phyloP scores from a whole-genome alignment of 2,888 invertebrate genomes.

The Leucophenga maculata region DNA sequence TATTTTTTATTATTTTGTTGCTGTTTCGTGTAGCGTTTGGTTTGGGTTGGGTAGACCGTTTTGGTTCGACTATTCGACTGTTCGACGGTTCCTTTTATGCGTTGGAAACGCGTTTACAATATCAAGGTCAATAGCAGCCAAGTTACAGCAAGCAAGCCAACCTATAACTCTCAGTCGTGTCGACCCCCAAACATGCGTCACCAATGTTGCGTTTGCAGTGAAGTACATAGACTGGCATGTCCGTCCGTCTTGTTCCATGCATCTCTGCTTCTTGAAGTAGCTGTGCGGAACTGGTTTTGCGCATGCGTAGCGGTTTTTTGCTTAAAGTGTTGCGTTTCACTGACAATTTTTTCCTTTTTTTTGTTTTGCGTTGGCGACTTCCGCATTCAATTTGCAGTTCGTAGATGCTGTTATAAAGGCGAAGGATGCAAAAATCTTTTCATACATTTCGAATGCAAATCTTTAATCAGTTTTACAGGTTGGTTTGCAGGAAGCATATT shows the following conservation, averaged over 20 bases:
- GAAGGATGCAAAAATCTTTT: neutral
- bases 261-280: neutral
- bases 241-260: neutral
- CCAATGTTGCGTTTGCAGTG: slow-evolving; percentile 39
- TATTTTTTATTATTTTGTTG: neutral
- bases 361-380: slow-evolving; percentile 41
- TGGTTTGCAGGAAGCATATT: neutral
- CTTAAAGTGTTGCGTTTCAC: neutral
- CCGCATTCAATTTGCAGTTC: slow-evolving; percentile 45
- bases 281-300: slow-evolving; percentile 43
- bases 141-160: too few species aligned
- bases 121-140: slow-evolving; percentile 66
- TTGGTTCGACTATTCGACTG: neutral
- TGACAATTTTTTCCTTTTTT: neutral
- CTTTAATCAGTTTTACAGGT: neutral
- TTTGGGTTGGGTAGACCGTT: neutral
- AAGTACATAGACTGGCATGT: slow-evolving; percentile 17
- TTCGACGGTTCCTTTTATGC: neutral
- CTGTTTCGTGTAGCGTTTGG: neutral
- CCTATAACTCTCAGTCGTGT: slow-evolving; percentile 18
- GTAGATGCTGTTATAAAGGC: slow-evolving; percentile 22
- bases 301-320: slow-evolving; percentile 58
- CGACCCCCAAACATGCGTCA: slow-evolving; percentile 29
- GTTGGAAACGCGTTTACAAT: slow-evolving; percentile 37
- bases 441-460: slow-evolving; percentile 13